phyloP scores from a whole-genome alignment of 2,113 vertebrate species.

The Hucho hucho region DNA sequence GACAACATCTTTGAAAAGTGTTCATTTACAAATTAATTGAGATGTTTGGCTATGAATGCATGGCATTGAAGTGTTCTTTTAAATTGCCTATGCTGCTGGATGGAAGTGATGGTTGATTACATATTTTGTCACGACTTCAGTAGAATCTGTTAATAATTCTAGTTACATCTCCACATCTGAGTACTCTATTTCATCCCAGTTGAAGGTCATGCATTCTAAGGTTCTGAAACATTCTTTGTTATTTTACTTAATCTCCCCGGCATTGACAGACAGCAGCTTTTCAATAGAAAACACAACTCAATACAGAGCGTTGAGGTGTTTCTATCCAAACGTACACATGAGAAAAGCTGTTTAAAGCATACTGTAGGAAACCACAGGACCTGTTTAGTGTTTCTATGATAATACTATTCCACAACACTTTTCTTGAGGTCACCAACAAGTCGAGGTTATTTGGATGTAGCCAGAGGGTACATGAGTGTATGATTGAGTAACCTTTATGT shows the following conservation, averaged over 20 bases:
- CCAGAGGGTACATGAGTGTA: too few relatives aligned
- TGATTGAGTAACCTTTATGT: slow-evolving; percentile 15
- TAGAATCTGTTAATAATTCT: not conserved
- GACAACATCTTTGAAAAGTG: too few relatives aligned
- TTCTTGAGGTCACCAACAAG: too few relatives aligned
- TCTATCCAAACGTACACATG: too few relatives aligned
- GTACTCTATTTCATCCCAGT: not conserved
- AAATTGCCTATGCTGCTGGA: not conserved
- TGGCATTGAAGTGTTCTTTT: not conserved
- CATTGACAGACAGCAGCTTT: not conserved
- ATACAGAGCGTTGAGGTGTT: not conserved
- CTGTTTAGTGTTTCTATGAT: too few relatives aligned
- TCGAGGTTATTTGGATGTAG: too few relatives aligned
- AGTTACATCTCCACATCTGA: not conserved
- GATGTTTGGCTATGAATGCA: not conserved
- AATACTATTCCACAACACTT: too few relatives aligned
- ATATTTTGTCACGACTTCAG: too few relatives aligned
- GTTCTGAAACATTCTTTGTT: not conserved
- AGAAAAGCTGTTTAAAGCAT: too few relatives aligned
- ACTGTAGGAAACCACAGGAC: too few relatives aligned
- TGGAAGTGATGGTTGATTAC: not conserved
- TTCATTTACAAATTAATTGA: too few relatives aligned
- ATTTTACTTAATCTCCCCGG: not conserved
- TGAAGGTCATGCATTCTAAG: not conserved
- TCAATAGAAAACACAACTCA: not conserved